Percentiles rank a stretch among this genome's conserved stretches.
Evolutionary conservation across 2,888 invertebrate species (phyloP).

Genomic region (Eledone cirrhosa): DNA sequence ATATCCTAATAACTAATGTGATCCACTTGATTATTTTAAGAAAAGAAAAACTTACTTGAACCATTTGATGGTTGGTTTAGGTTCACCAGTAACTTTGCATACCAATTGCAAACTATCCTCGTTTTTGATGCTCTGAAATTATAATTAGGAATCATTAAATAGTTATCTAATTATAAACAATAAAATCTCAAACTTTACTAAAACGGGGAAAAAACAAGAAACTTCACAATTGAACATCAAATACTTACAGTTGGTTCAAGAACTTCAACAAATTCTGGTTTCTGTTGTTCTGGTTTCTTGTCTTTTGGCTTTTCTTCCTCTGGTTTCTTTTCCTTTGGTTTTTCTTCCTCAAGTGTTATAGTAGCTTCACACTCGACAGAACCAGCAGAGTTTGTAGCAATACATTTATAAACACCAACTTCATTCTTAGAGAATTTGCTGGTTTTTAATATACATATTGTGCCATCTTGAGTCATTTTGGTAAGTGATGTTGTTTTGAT

Average conservation of each 20-base stretch:
- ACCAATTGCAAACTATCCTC: conserved; percentile 8
- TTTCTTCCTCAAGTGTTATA: no score
- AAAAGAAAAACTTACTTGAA: background rate
- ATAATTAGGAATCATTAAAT: no score
- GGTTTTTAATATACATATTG: conserved; percentile 55
- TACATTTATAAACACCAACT: conserved; percentile 91
- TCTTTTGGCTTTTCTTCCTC: no score
- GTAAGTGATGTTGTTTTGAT: conserved; percentile 75
- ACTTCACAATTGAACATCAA: background rate
- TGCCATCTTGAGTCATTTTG: conserved; percentile 76
- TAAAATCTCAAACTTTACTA: background rate
- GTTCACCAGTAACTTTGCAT: conserved; percentile 84
- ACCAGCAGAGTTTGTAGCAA: conserved; percentile 87
- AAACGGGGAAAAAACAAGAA: background rate
- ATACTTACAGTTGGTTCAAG: conserved; percentile 24
- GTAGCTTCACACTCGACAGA: conserved; percentile 74
- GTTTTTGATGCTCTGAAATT: conserved; percentile 9
- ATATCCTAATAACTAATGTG: no score
- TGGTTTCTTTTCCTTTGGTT: no score
- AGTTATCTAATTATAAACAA: no score
- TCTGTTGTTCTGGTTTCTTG: background rate
- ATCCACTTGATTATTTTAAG: no score
- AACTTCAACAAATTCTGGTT: conserved; percentile 10
- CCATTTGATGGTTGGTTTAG: conserved; percentile 79
- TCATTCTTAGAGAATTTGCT: conserved; percentile 51